phyloP scores from a whole-genome alignment of 2,797 vertebrate species.

The Acipenser transmontanus region DNA sequence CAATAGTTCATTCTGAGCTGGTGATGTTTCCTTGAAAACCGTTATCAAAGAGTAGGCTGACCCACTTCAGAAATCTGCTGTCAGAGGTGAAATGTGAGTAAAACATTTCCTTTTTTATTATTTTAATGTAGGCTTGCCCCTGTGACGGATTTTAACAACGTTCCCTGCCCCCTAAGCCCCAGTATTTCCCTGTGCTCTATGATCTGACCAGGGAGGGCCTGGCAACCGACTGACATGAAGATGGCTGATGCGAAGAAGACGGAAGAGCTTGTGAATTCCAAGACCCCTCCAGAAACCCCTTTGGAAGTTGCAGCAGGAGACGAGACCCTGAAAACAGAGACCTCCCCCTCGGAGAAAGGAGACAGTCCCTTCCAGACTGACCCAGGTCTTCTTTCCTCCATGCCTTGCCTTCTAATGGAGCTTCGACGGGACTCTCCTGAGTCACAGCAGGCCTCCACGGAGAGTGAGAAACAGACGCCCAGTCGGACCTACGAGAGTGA shows the following conservation, averaged over 20 bases:
- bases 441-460: slow-evolving; percentile 79
- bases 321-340: slow-evolving; percentile 67
- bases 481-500: slow-evolving; percentile 82
- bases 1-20: neutral
- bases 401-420: slow-evolving; percentile 90
- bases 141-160: slow-evolving; percentile 18
- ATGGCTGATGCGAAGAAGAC: slow-evolving; percentile 86
- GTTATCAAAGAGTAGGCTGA: neutral
- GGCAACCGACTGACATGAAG: slow-evolving; percentile 79
- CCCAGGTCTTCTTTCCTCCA: slow-evolving; percentile 73
- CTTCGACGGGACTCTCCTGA: slow-evolving; percentile 82
- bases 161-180: slow-evolving; percentile 26
- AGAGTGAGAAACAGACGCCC: slow-evolving; percentile 71
- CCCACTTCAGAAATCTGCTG: neutral
- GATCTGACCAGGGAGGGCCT: slow-evolving; percentile 52
- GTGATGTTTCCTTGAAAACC: neutral
- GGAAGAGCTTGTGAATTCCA: slow-evolving; percentile 75
- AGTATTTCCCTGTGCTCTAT: slow-evolving; percentile 49
- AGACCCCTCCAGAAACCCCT: slow-evolving; percentile 69
- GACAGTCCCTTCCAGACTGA: slow-evolving; percentile 59
- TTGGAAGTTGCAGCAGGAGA: slow-evolving; percentile 55
- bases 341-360: slow-evolving; percentile 59
- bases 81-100: neutral
- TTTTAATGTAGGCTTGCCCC: slow-evolving; percentile 55
- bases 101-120: slow-evolving; percentile 2